phyloP scores from a whole-genome alignment of 2,113 vertebrate species.

The Thunnus thynnus region DNA sequence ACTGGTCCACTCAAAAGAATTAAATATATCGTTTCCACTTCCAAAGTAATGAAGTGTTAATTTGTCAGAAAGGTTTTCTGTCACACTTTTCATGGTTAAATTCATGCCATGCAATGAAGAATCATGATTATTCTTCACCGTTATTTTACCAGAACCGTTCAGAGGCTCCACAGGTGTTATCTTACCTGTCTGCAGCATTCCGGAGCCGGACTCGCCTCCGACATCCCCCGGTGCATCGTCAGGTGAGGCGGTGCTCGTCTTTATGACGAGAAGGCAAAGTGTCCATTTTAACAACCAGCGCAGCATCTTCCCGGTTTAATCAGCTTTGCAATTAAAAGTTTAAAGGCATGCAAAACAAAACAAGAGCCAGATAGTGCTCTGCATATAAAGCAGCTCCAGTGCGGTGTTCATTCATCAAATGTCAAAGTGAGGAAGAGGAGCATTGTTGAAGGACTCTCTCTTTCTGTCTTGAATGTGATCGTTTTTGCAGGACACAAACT shows the following conservation, averaged over 20 bases:
- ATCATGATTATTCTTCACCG: neutral
- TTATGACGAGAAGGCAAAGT: constrained; percentile 50
- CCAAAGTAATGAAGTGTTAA: too few species aligned
- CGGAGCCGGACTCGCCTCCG: constrained; percentile 80
- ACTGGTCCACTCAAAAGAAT: too few species aligned
- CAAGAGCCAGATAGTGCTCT: too few species aligned
- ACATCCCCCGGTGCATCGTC: constrained; percentile 45
- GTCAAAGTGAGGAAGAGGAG: neutral
- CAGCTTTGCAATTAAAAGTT: neutral
- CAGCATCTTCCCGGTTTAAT: constrained; percentile 51
- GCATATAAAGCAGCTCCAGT: neutral
- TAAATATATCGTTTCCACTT: too few species aligned
- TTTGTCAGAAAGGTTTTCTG: neutral
- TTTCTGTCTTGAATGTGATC: neutral
- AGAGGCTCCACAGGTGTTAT: constrained; percentile 18
- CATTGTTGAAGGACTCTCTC: neutral
- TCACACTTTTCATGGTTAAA: neutral
- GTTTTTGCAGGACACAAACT: neutral
- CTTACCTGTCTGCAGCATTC: constrained; percentile 78
- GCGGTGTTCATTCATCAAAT: neutral
- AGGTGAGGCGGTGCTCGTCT: constrained; percentile 18
- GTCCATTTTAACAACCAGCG: constrained; percentile 46
- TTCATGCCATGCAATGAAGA: neutral
- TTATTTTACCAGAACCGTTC: neutral
- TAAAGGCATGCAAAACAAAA: neutral